Evolutionary conservation across 2,888 invertebrate species (phyloP), one percentile per base, ranked within the genome.

Genomic region (Andrena bicolor): DNA sequence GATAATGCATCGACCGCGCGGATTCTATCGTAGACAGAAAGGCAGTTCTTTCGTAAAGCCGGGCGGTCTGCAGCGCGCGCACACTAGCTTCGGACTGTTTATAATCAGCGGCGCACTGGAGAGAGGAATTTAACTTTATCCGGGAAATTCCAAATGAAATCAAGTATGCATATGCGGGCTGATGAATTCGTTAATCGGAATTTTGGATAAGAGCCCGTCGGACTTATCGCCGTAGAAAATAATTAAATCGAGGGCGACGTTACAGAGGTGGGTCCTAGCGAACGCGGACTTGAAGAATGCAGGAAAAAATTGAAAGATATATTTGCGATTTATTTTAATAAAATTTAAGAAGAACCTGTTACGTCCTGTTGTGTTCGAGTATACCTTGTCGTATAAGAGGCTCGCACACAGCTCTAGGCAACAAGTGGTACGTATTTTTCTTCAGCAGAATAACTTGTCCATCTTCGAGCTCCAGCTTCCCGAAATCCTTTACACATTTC

Each of bases 391-490:
- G 95, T 83, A 99, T 97, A 13, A 99, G 95, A 63, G 97, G 96
- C 94, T 99, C 99, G 92, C 98, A 98, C 92, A 98, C 97, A 0
- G 96, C 96, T 81, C 98, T 96, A 2, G 98, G 97, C 79, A 99
- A 94, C 92, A 97, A 97, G 94, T 99, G 98, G 94, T 98, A 96
- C 85, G 98, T 98, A 92, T 99, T 97, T 93, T 98, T 98, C 93
- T 97, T 98, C 26, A 99, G 95, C 86, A 97, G 95, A 28, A 99
- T 96, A 5, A 97, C 96, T 91, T 97, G 97, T n/a, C 99, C 99
- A 94, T 98, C 98, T 89, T 98, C 98, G 10, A 99, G 95, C 94
- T 99, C 99, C 89, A 98, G 96, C 93, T 98, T 98, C 0, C 99
- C 99, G 94, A 98, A 98, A 94, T 99, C 98, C 63, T 96, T 95